Percentiles rank a stretch among this genome's conserved stretches.
Conservation (phyloP, 2,797 vertebrate species). For the Amniataba percoides region DNA sequence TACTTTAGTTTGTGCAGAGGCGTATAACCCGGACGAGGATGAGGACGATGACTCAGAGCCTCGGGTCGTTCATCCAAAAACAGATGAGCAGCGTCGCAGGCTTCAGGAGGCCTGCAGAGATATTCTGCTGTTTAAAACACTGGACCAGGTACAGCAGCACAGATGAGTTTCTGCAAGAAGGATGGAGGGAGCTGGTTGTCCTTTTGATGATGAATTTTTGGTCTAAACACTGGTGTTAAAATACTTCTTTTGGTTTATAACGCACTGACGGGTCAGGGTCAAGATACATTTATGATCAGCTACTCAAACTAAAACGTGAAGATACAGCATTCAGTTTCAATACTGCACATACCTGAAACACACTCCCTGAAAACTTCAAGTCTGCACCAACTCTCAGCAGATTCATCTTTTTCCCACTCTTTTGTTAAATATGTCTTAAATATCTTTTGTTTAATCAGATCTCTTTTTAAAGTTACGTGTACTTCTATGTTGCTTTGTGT, state of each 20-base stretch:
- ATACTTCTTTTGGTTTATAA: neutral
- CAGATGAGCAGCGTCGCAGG: conserved; percentile 90
- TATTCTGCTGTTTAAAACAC: conserved; percentile 95
- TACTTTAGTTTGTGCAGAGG: conserved; percentile 92
- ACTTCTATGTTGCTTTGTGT: neutral
- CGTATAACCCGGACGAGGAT: conserved; percentile 96
- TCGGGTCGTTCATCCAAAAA: conserved; percentile 92
- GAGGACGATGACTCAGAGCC: conserved; percentile 91
- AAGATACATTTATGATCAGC: neutral
- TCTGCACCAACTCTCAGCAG: neutral
- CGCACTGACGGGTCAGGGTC: neutral
- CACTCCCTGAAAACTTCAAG: neutral
- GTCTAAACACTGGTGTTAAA: neutral
- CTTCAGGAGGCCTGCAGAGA: conserved; percentile 95
- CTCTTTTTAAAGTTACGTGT: too few species aligned
- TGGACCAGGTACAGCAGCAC: conserved; percentile 89
- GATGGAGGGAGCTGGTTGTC: neutral
- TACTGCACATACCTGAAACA: neutral
- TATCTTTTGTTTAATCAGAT: neutral
- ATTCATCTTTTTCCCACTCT: neutral
- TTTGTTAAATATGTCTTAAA: neutral
- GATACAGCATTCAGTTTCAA: neutral
- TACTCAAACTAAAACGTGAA: neutral
- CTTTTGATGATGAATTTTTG: neutral
- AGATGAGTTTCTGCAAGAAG: neutral